Percentiles rank a stretch among this genome's conserved stretches.
phyloP scores from a whole-genome alignment of 2,113 vertebrate species.

The Eurystomus gularis region DNA sequence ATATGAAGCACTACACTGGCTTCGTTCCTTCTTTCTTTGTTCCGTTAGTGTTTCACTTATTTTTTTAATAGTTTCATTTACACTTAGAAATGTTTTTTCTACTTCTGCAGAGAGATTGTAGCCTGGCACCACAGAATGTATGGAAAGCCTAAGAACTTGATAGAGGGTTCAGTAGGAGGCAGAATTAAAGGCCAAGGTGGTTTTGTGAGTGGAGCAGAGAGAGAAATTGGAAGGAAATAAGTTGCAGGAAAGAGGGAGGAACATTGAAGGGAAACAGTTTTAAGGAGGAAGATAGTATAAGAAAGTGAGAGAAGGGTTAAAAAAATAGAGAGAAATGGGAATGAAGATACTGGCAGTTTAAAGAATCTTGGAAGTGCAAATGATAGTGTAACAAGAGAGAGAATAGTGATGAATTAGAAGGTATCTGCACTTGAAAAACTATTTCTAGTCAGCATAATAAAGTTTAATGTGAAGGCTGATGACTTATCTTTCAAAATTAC shows the following conservation, averaged over 20 bases:
- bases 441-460: neutral
- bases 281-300: neutral
- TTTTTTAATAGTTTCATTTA: conserved; percentile 33
- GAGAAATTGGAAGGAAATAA: neutral
- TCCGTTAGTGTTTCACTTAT: neutral
- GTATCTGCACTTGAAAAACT: neutral
- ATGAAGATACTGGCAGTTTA: neutral
- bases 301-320: neutral
- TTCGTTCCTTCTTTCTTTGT: neutral
- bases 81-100: neutral
- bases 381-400: neutral
- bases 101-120: neutral
- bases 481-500: neutral
- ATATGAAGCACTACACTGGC: neutral
- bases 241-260: neutral
- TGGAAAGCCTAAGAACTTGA: neutral
- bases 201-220: neutral
- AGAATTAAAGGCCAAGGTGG: neutral
- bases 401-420: neutral
- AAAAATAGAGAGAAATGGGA: neutral
- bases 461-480: neutral
- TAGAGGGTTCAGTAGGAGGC: neutral
- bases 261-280: neutral
- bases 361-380: neutral
- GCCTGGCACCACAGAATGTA: neutral